Evolutionary conservation across 2,113 vertebrate genomes (phyloP).

Genomic region (Upupa epops): DNA sequence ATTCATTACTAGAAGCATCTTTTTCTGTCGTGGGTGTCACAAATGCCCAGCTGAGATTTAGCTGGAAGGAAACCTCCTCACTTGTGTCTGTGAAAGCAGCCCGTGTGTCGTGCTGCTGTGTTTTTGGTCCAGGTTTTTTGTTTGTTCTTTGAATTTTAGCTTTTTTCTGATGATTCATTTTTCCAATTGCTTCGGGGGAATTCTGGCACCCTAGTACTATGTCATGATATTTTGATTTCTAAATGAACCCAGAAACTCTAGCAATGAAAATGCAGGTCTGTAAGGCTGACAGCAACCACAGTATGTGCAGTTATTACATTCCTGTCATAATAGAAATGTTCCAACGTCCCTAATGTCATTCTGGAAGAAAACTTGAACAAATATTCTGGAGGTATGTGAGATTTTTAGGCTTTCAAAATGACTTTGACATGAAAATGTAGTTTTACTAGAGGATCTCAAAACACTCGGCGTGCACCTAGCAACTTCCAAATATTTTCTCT

Average conservation of each 20-base stretch:
- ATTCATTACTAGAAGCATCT: background rate
- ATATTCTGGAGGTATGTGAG: background rate
- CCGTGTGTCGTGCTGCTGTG: accelerated
- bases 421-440: background rate
- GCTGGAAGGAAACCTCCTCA: background rate
- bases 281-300: background rate
- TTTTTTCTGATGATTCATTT: background rate
- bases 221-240: background rate
- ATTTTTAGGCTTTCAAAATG: background rate
- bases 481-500: background rate
- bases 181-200: background rate
- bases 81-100: background rate
- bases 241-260: background rate
- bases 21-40: background rate
- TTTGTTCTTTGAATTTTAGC: background rate
- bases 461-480: background rate
- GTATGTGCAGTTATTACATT: background rate
- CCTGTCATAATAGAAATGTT: background rate
- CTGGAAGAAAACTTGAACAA: background rate
- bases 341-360: background rate
- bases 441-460: background rate
- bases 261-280: background rate
- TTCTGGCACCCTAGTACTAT: background rate
- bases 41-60: background rate
- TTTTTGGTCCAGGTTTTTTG: background rate